These are phyloP conservation scores for Chrysodeixis includens DNA, from an alignment of 2,888 invertebrate species.

Conservation along the genomic window DNA sequence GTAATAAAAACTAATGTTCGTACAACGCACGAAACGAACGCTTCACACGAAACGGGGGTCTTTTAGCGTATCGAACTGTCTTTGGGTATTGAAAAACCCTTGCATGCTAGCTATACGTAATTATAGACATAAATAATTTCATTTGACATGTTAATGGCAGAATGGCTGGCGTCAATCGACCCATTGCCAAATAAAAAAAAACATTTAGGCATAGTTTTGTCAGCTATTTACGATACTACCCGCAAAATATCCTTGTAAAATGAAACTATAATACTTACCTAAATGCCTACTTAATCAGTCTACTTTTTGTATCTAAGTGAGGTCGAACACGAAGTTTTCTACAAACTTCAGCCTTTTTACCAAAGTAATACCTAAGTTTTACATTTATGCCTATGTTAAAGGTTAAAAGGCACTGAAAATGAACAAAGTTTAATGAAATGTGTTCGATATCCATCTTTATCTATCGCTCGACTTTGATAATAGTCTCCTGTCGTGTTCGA, in stretches of 20 bases:
- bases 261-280: too few species aligned
- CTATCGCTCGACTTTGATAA: slow-evolving; percentile 52
- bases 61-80: slow-evolving; percentile 33
- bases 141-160: too few species aligned
- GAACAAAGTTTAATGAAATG: neutral
- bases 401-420: neutral
- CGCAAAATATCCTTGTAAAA: too few species aligned
- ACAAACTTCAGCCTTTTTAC: neutral
- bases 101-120: neutral
- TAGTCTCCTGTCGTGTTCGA: slow-evolving; percentile 62
- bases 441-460: neutral
- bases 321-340: neutral
- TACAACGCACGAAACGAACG: slow-evolving; percentile 35
- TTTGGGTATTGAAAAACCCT: neutral
- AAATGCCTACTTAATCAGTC: too few species aligned
- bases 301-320: too few species aligned
- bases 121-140: too few species aligned
- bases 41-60: slow-evolving; percentile 34
- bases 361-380: neutral
- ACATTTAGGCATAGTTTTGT: too few species aligned
- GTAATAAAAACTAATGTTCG: slow-evolving; percentile 67
- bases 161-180: too few species aligned
- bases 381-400: neutral
- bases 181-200: too few species aligned
- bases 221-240: too few species aligned